Evolutionary conservation across 2,888 invertebrate genomes (phyloP).

Genomic region (Aquatica leii): DNA sequence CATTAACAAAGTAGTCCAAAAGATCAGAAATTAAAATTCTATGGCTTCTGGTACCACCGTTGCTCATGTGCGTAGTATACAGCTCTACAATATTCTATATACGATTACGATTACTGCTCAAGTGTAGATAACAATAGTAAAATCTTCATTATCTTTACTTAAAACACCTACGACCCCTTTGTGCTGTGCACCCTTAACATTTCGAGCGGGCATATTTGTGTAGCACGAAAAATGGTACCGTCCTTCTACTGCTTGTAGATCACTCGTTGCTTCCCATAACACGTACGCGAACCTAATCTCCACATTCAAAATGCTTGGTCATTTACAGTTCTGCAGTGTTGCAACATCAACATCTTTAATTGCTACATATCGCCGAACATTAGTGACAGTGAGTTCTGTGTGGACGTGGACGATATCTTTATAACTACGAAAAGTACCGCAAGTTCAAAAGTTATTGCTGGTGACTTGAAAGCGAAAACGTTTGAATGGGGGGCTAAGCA

Average conservation of each 20-base stretch:
- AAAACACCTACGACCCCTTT: slow-evolving; percentile 4
- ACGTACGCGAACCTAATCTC: slow-evolving; percentile 9
- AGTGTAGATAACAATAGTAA: background rate
- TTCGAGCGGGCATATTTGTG: slow-evolving; percentile 19
- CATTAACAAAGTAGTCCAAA: background rate
- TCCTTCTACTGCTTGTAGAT: slow-evolving; percentile 16
- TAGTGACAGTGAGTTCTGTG: no score
- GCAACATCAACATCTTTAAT: no score
- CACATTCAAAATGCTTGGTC: no score
- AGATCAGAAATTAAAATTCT: slow-evolving; percentile 8
- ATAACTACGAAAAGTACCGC: no score
- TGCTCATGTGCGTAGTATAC: background rate
- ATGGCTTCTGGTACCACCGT: slow-evolving; percentile 5
- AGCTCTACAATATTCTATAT: no score
- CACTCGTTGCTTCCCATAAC: slow-evolving; percentile 20
- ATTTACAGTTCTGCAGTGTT: no score
- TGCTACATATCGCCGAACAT: no score
- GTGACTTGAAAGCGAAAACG: no score
- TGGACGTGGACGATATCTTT: no score
- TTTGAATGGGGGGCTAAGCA: no score
- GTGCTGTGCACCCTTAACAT: slow-evolving; percentile 9
- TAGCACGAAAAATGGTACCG: slow-evolving; percentile 16
- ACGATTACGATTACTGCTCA: slow-evolving; percentile 9
- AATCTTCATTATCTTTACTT: no score
- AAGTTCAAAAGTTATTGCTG: no score